phyloP scores from a whole-genome alignment of 2,797 vertebrate species.

The Syndactyla subalaris region DNA sequence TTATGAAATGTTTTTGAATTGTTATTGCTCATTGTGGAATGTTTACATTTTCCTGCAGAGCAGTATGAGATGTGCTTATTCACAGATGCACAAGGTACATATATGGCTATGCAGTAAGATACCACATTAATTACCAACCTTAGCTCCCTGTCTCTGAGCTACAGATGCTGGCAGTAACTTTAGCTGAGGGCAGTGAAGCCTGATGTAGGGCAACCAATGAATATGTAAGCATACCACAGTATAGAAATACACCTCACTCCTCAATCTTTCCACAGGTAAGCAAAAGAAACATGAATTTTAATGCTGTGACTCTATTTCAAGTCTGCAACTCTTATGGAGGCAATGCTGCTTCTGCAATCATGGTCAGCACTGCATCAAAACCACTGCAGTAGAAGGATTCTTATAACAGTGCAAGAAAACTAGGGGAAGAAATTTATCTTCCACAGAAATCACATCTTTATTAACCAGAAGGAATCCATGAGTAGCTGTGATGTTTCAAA shows the following conservation, averaged over 20 bases:
- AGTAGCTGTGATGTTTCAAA: neutral
- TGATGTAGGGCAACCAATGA: neutral
- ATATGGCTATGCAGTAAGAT: neutral
- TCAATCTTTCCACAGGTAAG: neutral
- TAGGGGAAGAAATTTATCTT: neutral
- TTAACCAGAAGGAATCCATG: neutral
- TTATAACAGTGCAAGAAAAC: neutral
- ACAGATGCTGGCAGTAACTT: neutral
- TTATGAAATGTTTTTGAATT: constrained; percentile 1
- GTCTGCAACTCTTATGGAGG: neutral
- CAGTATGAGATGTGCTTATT: neutral
- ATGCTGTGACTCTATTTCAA: neutral
- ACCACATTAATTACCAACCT: neutral
- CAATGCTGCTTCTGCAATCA: neutral
- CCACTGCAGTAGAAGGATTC: neutral
- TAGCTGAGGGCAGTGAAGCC: neutral
- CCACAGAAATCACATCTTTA: neutral
- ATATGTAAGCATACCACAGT: neutral
- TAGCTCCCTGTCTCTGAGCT: neutral
- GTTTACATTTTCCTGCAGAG: neutral
- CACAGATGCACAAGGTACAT: neutral
- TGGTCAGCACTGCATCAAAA: neutral
- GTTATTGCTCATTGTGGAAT: constrained; percentile 1
- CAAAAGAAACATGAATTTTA: neutral
- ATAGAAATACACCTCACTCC: neutral